Percentiles rank a stretch among this genome's conserved stretches.
phyloP scores from a whole-genome alignment of 2,113 vertebrate genomes.

The Orthonyx spaldingii region DNA sequence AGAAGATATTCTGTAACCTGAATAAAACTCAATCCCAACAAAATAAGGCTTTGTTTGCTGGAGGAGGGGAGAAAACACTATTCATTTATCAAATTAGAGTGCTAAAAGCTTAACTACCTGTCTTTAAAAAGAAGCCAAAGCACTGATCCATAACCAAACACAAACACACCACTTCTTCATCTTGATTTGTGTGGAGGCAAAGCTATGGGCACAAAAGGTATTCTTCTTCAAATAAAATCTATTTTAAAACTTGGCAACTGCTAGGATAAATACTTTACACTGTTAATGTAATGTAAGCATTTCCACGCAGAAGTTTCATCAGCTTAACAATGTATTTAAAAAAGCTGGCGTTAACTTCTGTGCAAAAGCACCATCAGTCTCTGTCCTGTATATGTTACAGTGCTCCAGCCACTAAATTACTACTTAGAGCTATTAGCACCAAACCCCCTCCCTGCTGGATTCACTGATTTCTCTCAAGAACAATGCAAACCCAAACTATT shows the following conservation, averaged over 20 bases:
- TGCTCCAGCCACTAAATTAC: neutral
- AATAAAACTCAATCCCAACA: neutral
- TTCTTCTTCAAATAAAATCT: conserved; percentile 38
- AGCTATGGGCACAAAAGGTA: conserved; percentile 13
- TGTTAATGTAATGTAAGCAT: conserved; percentile 24
- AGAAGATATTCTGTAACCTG: neutral
- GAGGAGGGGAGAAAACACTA: neutral
- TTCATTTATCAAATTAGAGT: neutral
- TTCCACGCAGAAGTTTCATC: neutral
- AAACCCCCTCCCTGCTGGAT: neutral
- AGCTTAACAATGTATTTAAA: neutral
- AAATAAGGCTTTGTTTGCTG: neutral
- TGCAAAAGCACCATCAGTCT: neutral
- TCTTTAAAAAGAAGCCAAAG: conserved; percentile 31
- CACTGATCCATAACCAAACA: conserved; percentile 3
- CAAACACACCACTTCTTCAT: conserved; percentile 19
- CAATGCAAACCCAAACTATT: neutral
- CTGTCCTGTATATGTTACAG: neutral
- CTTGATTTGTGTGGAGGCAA: conserved; percentile 28
- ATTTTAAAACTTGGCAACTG: conserved; percentile 11
- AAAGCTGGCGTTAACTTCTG: conserved; percentile 13
- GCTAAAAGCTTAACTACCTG: conserved; percentile 10
- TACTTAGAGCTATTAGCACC: neutral
- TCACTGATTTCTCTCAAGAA: neutral
- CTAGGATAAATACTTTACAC: neutral